These are phyloP conservation scores for Aurelia aurita complex sp. Pacific DNA, from an alignment of 30 jellyfish, hydroid and myxozoan genomes.

Conservation along the genomic window DNA sequence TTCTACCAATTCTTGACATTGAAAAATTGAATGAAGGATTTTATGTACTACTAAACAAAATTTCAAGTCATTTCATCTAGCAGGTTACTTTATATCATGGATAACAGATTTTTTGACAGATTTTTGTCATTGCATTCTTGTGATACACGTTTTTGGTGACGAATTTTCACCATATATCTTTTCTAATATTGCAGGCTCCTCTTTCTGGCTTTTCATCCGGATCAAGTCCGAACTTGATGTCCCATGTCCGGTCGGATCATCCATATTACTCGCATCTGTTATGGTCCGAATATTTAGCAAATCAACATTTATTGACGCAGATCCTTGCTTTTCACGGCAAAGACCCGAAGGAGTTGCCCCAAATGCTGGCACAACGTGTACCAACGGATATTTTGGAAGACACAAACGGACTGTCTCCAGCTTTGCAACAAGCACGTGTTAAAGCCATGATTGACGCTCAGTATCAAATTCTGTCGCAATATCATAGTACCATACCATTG, in stretches of 20 bases:
- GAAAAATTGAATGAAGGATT: no score
- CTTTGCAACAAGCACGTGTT: slow-evolving; percentile 78
- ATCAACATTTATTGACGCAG: slow-evolving; percentile 81
- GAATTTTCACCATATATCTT: no score
- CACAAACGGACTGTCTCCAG: slow-evolving; percentile 65
- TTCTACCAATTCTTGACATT: no score
- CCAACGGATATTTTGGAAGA: slow-evolving; percentile 66
- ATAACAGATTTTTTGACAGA: no score
- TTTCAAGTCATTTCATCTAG: no score
- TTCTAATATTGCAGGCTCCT: slow-evolving; percentile 20
- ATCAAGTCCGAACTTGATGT: slow-evolving; percentile 77
- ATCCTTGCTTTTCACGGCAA: slow-evolving; percentile 76
- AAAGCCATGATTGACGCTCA: slow-evolving; percentile 84
- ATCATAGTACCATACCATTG: slow-evolving; percentile 56
- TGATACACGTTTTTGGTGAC: no score
- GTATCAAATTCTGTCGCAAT: slow-evolving; percentile 65
- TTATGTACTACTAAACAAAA: no score
- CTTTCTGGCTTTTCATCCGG: slow-evolving; percentile 62
- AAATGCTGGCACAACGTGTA: slow-evolving; percentile 69
- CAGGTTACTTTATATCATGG: no score
- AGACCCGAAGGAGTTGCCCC: slow-evolving; percentile 84
- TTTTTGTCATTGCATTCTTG: no score
- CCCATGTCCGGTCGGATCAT: slow-evolving; percentile 81
- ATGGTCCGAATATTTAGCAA: slow-evolving; percentile 80
- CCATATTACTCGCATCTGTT: slow-evolving; percentile 76